Conservation (phyloP, 2,888 invertebrate genomes). For the Drosophila acutilabella region DNA sequence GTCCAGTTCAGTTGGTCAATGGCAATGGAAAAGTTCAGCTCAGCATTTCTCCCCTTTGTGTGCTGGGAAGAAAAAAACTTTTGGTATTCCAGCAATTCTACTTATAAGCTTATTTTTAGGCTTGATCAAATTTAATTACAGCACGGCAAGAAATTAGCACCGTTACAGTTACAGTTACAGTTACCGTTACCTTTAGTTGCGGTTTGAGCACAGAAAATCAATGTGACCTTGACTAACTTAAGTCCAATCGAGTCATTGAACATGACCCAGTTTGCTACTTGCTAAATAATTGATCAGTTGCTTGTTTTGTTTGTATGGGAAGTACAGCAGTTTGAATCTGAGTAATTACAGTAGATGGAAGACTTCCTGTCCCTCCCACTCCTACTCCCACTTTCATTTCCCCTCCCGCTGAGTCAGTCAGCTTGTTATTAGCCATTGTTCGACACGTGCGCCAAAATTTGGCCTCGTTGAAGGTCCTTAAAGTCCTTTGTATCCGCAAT, state of each 20-base stretch:
- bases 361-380: background rate
- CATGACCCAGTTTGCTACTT: conserved; percentile 76
- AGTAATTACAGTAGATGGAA: conserved; percentile 28
- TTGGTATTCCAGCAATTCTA: conserved; percentile 40
- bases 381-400: background rate
- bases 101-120: conserved; percentile 40
- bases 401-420: background rate
- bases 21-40: conserved; percentile 40
- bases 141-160: conserved; percentile 44
- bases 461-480: conserved; percentile 22
- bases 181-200: background rate
- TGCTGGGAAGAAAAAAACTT: conserved; percentile 39
- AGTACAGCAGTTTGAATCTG: conserved; percentile 16
- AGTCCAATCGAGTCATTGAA: conserved; percentile 66
- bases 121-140: conserved; percentile 74
- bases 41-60: conserved; percentile 22
- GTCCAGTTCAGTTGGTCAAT: background rate
- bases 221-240: conserved; percentile 71
- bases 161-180: background rate
- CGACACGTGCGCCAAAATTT: conserved; percentile 24
- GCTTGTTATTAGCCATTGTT: conserved; percentile 24
- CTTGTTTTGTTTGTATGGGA: conserved; percentile 41
- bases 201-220: conserved; percentile 52
- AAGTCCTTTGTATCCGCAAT: conserved; percentile 26
- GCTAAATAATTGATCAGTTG: conserved; percentile 75